Base-by-base conservation (phyloP, 2,797 vertebrate species). In the Hippocampus kuda region DNA sequence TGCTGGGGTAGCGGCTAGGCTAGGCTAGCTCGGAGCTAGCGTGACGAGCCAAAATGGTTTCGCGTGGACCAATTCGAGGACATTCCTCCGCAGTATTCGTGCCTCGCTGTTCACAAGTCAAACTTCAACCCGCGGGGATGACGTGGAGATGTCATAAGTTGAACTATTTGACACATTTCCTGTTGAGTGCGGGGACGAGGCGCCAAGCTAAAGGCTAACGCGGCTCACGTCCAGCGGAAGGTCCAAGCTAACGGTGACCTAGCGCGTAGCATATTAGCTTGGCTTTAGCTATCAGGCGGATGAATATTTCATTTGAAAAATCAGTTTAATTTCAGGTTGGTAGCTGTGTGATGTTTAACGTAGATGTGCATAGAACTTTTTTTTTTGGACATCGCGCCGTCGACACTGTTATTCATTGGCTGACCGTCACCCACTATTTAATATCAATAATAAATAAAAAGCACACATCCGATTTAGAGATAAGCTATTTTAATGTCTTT, bases 1-100 rank as follows among this genome's bases (percentile, higher is more conserved):
- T 56, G 5, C 18, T 11, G 10, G n/a, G 5, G 2, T n/a, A 24
- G 63, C 38, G 10, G 20, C 46, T 57, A 54, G 16, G 49, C 44
- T n/a, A 72, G 34, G 7, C 27, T 26, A 11, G 34, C 68, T 12
- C 0, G 9, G 24, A 22, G 8, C 73, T 72, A 71, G 69, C 67
- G 59, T 72, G 74, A 74, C 75, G 68, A 75, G 72, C 72, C 51
- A 77, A 79, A 75, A 79, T 71, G 72, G 69, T 77, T 63, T 27
- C 8, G 41, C 15, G 15, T 48, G 24, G 1, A 59, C 41, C 13
- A 12, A 16, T 30, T 69, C 56, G 72, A 46, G 42, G 66, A 69
- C 57, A n/a, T 71, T 77, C 69, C 70, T 66, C 15, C 70, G 64
- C 18, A 41, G 62, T 59, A 66, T 69, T 78, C 46, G 69, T 71